These are phyloP conservation scores for Stramonita haemastoma DNA, from an alignment of 2,888 invertebrate genomes.

Conservation along the genomic window DNA sequence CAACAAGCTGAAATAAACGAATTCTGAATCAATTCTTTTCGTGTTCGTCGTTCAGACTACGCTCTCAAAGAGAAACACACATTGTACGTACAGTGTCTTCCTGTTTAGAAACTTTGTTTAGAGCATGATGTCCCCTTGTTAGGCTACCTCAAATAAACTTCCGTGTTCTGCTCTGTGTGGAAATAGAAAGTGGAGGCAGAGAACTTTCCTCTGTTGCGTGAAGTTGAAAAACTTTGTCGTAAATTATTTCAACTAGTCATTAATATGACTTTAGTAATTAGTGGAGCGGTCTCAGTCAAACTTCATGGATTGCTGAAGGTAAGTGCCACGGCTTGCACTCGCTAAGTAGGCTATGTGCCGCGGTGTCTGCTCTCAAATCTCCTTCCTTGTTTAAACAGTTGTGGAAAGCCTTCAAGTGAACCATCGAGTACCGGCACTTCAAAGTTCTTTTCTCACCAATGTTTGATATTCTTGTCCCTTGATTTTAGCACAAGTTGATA, in stretches of 20 bases:
- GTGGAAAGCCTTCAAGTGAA: too few relatives aligned
- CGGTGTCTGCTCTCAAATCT: too few relatives aligned
- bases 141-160: constrained; percentile 29
- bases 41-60: too few relatives aligned
- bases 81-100: neutral
- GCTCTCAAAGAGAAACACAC: too few relatives aligned
- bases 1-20: too few relatives aligned
- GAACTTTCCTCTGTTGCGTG: neutral
- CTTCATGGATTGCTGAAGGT: constrained; percentile 34
- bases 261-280: constrained; percentile 16
- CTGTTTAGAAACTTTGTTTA: neutral
- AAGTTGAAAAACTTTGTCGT: neutral
- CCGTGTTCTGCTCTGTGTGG: neutral
- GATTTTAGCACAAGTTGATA: too few relatives aligned
- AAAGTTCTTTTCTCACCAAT: too few relatives aligned
- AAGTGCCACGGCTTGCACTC: neutral
- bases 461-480: too few relatives aligned
- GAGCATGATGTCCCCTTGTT: constrained; percentile 35
- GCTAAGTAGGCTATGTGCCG: too few relatives aligned
- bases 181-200: neutral
- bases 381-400: too few relatives aligned
- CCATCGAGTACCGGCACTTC: too few relatives aligned
- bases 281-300: constrained; percentile 19
- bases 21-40: too few relatives aligned
- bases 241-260: neutral